Base-by-base conservation (phyloP, 2,888 invertebrate genomes). In the Diloba caeruleocephala region DNA sequence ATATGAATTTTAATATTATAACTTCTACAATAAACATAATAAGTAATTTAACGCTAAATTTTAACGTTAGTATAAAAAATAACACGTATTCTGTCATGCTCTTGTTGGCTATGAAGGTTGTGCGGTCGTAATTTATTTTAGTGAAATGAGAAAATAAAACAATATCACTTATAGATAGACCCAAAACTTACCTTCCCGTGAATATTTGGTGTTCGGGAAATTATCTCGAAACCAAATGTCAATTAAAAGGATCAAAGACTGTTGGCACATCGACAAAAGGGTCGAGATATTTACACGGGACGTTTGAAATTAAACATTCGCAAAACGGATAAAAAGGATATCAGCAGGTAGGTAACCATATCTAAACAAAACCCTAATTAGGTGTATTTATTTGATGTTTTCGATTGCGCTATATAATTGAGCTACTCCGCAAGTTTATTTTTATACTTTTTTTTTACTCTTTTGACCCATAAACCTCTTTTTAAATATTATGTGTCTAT, bases 201-300 rank as follows among this genome's bases (percentile, higher is more conserved):
- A 54, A 54, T 42, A 54, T 53, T 53, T 48, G 32, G 28, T 45
- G 54, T 71, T 71, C 51, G 52, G 55, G 14, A 74, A 76, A 69
- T 78, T 73, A 74, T 72, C 69, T 70, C 54, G 56, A 74, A 78
- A 76, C 70, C 72, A 71, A 82, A 82, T 78, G 79, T 77, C 78
- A 84, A 84, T 84, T 81, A 81, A 69, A 77, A 74, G 72, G 81
- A 84, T 84, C 84, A 84, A 83, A 84, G 79, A 67, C 68, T 64
- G 73, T 78, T 78, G 71, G 69, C 60, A 71, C 63, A 80, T 74
- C 64, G 67, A 74, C 60, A 59, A 76, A 82, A 66, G 79, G 82
- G 79, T 78, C 58, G 65, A 72, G 76, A 74, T 78, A 75, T 84
- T 82, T 79, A 70, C 72, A 74, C 60, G 68, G 73, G 71, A 56